Base-by-base conservation (phyloP, 2,113 vertebrate species). In the Xiphophorus couchianus region DNA sequence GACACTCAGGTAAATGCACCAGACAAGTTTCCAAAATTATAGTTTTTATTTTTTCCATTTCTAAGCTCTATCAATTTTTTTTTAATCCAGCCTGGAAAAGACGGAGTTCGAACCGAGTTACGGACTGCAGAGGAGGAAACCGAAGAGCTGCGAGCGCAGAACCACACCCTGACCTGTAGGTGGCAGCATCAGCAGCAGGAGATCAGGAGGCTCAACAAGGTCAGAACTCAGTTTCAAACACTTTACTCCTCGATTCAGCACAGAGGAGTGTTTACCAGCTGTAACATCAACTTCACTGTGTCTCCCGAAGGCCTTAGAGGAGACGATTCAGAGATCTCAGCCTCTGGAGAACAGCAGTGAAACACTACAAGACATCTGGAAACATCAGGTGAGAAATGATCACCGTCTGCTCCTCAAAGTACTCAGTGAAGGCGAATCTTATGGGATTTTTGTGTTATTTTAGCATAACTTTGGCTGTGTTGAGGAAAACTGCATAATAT, bases 191-290 rank as follows among this genome's bases (percentile, higher is more conserved):
- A 92, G 69, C 66, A 31, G 0, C 66, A 84, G 54, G 93, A 94
- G 84, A 93, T 93, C 77, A 60, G 11, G 14, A 66, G 91, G 3
- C 75, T 94, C 5, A 92, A 93, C 73, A 73, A 88, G 85, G 92
- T 92, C 73, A 81, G 70, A n/a, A 31, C 10, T 17, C 22, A 0
- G 69, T 17, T 39, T 27, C 60, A 60, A 22, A 12, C 19, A 64
- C 63, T 58, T 37, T 5, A 37, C 13, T 31, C 31, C n/a, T 11
- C 3, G 4, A 15, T 17, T 39, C 54, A 17, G n/a, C 14, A 35
- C 35, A 19, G n/a, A 3, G 15, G 6, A 22, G 4, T 6, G 33
- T 37, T n/a, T 11, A 31, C n/a, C 27, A 3, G 27, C 30, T 0
- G 0, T 81, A 13, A 81, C 9, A 3, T 33, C 7, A 31, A 17